Evolutionary conservation across 2,113 vertebrate species (phyloP), one percentile per base, ranked within the genome.

Genomic region (Ammodramus savannarum): DNA sequence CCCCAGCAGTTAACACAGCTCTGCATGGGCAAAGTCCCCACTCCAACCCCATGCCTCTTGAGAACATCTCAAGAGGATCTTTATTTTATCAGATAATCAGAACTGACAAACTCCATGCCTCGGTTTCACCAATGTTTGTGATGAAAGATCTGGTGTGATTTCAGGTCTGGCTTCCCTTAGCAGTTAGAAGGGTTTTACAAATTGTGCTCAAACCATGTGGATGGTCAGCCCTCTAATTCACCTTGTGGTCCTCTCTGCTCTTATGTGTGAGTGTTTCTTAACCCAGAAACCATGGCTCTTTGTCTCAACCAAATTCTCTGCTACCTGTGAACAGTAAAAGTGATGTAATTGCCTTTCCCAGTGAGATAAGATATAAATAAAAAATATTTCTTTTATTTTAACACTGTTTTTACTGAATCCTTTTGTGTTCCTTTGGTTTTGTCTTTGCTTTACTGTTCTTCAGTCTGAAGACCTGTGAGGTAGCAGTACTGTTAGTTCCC

Each of bases 101-200:
- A 58, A 59, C 34, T 58, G 38, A 48, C 21, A 43, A 44, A 44
- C 44, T 81, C 48, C 18, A 0, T 67, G 26, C 41, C 23, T 57
- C 41, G 5, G 0, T 67, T 62, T 80, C 9, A 2, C 16, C 9
- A 2, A 0, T 48, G 39, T 72, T 26, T 80, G 0, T 49, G 66
- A 9, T 20, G 43, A n/a, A 62, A 54, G 48, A 38, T 49, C 15
- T 51, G 21, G 13, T 78, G 66, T 77, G 46, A 16, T 91, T 52
- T 88, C 66, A 57, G 27, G 55, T 39, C 21, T 62, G 1, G 1
- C 17, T 82, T 23, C 31, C 27, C 38, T n/a, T 39, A 46, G 54
- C 55, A 48, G 3, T 36, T 46, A 20, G n/a, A 22, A 82, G 3
- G 4, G 7, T 17, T 85, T 69, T 71, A 66, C 41, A 41, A 20